Percentiles rank a stretch among this genome's conserved stretches.
Evolutionary conservation across 2,888 invertebrate species (phyloP).

Genomic region (Cryptocephalus primarius): DNA sequence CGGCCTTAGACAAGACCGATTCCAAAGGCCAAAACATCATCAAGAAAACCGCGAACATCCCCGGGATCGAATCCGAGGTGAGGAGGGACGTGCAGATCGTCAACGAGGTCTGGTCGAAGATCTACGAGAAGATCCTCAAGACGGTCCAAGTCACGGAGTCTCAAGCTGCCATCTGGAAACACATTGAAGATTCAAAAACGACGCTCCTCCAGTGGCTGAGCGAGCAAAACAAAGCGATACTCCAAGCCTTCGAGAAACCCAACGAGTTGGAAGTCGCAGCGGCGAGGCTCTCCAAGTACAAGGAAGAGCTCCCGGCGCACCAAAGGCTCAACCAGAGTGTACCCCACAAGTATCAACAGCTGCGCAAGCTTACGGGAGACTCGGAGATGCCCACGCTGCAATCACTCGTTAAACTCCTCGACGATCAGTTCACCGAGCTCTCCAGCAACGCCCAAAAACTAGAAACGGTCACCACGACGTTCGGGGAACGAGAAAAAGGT

Average conservation of each 20-base stretch:
- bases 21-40: slow-evolving; percentile 60
- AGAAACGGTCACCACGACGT: slow-evolving; percentile 58
- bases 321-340: slow-evolving; percentile 67
- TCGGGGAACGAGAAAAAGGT: slow-evolving; percentile 63
- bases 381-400: slow-evolving; percentile 58
- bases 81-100: slow-evolving; percentile 50
- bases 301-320: slow-evolving; percentile 73
- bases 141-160: slow-evolving; percentile 74
- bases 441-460: slow-evolving; percentile 62
- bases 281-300: slow-evolving; percentile 69
- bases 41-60: slow-evolving; percentile 57
- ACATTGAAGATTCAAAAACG: slow-evolving; percentile 76
- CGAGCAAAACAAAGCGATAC: slow-evolving; percentile 67
- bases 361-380: slow-evolving; percentile 63
- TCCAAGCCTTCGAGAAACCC: slow-evolving; percentile 63
- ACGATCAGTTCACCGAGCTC: slow-evolving; percentile 67
- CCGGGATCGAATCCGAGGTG: slow-evolving; percentile 51
- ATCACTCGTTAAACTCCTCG: slow-evolving; percentile 54
- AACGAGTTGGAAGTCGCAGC: slow-evolving; percentile 74
- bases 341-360: slow-evolving; percentile 65
- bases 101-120: slow-evolving; percentile 58
- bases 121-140: slow-evolving; percentile 59
- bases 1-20: slow-evolving; percentile 66
- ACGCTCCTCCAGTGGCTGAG: slow-evolving; percentile 76
- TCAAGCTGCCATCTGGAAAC: slow-evolving; percentile 86